These are phyloP conservation scores for Cephus spinipes DNA, from an alignment of 2,888 invertebrate species.

Conservation along the genomic window DNA sequence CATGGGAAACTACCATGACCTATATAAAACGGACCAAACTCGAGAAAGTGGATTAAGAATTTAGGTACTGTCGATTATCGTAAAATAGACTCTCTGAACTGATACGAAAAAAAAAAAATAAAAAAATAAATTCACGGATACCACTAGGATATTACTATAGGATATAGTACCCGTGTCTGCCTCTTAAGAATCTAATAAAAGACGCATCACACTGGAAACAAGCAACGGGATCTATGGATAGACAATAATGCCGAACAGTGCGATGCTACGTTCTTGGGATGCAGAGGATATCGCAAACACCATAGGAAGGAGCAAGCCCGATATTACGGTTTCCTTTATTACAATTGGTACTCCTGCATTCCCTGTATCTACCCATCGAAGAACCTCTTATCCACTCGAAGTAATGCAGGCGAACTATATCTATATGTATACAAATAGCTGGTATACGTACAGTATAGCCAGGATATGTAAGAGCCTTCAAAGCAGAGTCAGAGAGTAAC, in stretches of 20 bases:
- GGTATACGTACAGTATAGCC: not conserved
- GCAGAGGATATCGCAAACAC: constrained; percentile 5
- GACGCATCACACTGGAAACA: not conserved
- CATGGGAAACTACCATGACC: constrained; percentile 46
- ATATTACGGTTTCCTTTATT: constrained; percentile 47
- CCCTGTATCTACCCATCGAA: not conserved
- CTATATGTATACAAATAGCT: not conserved
- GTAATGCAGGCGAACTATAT: not conserved
- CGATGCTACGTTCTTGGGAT: not conserved
- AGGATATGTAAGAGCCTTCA: not conserved
- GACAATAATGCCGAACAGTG: constrained; percentile 25
- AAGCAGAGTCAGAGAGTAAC: constrained; percentile 31
- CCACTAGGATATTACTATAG: not conserved
- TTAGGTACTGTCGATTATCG: not conserved
- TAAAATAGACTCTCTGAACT: not conserved
- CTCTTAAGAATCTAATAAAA: not conserved
- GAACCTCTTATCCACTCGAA: not conserved
- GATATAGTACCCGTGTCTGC: not conserved
- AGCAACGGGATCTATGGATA: constrained; percentile 11
- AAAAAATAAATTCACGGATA: not conserved
- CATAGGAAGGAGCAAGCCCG: constrained; percentile 26
- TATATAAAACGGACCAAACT: constrained; percentile 22
- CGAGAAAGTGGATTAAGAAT: not conserved
- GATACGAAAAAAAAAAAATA: not conserved
- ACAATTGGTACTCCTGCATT: constrained; percentile 31